These are phyloP conservation scores for Heteropelma amictum DNA, from an alignment of 2,888 invertebrate genomes.

Conservation along the genomic window DNA sequence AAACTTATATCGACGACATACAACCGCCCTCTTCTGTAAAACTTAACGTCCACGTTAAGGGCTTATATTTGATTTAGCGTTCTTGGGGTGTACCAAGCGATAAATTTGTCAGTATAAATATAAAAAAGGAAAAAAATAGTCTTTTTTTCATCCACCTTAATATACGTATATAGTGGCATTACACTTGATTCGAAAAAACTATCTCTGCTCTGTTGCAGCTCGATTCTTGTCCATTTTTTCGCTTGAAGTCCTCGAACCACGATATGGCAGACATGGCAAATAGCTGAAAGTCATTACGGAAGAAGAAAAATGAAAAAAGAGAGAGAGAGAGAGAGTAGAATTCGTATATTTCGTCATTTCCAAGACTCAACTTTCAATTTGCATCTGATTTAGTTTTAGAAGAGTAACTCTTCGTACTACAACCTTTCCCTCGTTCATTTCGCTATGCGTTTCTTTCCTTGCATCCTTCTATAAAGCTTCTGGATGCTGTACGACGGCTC, in stretches of 20 bases:
- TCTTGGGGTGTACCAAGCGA: no score
- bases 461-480: background rate
- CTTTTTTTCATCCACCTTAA: no score
- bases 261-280: constrained; percentile 18
- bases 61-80: no score
- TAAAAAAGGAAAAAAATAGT: no score
- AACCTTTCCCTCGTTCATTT: constrained; percentile 6
- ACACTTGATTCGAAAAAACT: no score
- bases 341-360: constrained; percentile 45
- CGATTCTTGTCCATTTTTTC: constrained; percentile 15
- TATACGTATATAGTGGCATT: no score
- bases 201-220: constrained; percentile 15
- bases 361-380: constrained; percentile 54
- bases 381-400: constrained; percentile 56
- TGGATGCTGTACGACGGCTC: constrained; percentile 11
- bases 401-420: constrained; percentile 54
- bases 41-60: no score
- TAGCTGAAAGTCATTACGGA: constrained; percentile 30
- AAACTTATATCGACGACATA: no score
- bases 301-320: background rate
- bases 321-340: constrained; percentile 16
- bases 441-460: constrained; percentile 1
- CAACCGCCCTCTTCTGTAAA: no score
- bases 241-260: background rate
- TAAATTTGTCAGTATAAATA: no score